Evolutionary conservation across 2,888 invertebrate species (phyloP).

Genomic region (Apotomis turbidana): DNA sequence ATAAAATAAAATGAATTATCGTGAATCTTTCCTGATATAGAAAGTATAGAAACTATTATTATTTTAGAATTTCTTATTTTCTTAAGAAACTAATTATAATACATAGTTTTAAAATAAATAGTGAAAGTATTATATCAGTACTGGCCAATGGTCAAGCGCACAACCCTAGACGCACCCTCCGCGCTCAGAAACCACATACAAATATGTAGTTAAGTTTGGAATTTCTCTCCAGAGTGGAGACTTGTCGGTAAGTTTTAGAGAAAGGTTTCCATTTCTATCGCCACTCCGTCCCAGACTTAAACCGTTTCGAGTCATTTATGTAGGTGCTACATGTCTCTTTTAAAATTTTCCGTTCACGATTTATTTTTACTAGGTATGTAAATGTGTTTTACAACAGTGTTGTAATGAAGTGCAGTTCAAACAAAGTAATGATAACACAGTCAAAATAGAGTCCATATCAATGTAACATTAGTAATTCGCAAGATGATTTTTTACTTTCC

Average conservation of each 20-base stretch:
- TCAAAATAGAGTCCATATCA: neutral
- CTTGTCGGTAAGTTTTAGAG: conserved; percentile 52
- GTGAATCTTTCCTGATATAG: no score
- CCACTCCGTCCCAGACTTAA: conserved; percentile 22
- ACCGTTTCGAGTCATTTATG: conserved; percentile 14
- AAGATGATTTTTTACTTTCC: conserved; percentile 71
- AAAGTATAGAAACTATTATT: no score
- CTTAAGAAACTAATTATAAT: no score
- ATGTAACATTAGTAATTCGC: conserved; percentile 49
- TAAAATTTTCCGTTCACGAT: neutral
- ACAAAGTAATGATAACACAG: no score
- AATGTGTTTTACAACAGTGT: no score
- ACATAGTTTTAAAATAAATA: no score
- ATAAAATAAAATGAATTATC: no score
- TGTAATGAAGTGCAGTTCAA: no score
- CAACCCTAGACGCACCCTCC: conserved; percentile 44
- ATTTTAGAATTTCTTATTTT: no score
- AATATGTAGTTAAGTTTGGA: conserved; percentile 60
- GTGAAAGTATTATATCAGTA: no score
- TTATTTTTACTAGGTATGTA: no score
- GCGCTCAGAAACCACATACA: conserved; percentile 60
- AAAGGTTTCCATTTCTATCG: conserved; percentile 29
- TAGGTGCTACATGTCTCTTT: neutral
- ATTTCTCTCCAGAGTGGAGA: conserved; percentile 50
- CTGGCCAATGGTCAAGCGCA: neutral